A percentile compares a stretch with the other conserved stretches of the same genome.
These are phyloP conservation scores for Benitochromis conjunctus DNA, from an alignment of 2,113 vertebrate genomes.

Conservation along the genomic window DNA sequence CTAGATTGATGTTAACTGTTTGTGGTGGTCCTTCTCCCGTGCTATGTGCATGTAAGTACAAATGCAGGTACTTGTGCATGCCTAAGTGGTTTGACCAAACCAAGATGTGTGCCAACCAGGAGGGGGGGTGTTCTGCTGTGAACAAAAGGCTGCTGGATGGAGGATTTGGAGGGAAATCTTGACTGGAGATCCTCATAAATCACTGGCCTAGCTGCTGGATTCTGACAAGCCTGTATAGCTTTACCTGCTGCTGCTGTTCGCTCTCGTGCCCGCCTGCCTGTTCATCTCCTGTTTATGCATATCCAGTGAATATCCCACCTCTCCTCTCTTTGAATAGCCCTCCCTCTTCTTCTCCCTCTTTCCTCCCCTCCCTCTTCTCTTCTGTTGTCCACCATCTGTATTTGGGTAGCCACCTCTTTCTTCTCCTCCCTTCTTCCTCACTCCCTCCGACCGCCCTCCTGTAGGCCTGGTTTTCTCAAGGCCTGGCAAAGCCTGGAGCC, in stretches of 20 bases:
- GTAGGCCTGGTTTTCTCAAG: slow-evolving; percentile 53
- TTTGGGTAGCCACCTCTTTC: background rate
- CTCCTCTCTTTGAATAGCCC: slow-evolving; percentile 26
- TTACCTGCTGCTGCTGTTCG: slow-evolving; percentile 57
- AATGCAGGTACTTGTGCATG: background rate
- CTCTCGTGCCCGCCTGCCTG: slow-evolving; percentile 46
- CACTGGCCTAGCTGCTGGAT: slow-evolving; percentile 62
- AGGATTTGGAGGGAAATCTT: slow-evolving; percentile 60
- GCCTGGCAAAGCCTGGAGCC: slow-evolving; percentile 45
- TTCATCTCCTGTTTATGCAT: slow-evolving; percentile 64
- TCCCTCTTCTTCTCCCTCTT: slow-evolving; percentile 1
- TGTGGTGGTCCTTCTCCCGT: background rate
- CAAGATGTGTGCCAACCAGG: background rate
- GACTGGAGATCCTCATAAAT: slow-evolving; percentile 70
- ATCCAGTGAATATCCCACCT: slow-evolving; percentile 61
- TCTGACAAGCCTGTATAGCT: slow-evolving; percentile 67
- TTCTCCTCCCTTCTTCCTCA: background rate
- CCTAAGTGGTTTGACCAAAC: slow-evolving; percentile 19
- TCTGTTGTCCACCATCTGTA: background rate
- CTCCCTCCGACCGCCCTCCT: slow-evolving; percentile 10
- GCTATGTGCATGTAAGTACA: background rate
- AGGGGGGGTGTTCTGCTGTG: slow-evolving; percentile 7
- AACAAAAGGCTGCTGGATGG: slow-evolving; percentile 60
- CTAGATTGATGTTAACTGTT: background rate
- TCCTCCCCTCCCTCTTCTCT: background rate